These are phyloP conservation scores for Anguilla obscura DNA, from an alignment of 2,797 vertebrate genomes.

Conservation along the genomic window DNA sequence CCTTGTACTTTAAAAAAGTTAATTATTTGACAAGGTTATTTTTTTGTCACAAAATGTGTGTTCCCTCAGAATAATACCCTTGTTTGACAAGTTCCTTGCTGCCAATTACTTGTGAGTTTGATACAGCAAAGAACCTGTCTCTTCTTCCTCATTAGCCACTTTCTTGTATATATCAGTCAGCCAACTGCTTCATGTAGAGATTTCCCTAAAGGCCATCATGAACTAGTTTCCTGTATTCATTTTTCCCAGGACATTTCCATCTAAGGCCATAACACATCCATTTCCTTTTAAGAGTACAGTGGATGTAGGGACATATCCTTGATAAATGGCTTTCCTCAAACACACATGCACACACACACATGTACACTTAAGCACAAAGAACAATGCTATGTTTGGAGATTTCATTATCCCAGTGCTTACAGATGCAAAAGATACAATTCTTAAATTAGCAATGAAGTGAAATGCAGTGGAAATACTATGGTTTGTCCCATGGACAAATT, in stretches of 20 bases:
- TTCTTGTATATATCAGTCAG: neutral
- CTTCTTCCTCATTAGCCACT: neutral
- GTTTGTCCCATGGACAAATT: neutral
- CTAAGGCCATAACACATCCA: neutral
- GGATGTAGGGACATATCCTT: neutral
- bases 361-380: neutral
- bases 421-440: too few species aligned
- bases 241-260: neutral
- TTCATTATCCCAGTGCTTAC: neutral
- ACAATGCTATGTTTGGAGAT: neutral
- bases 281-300: neutral
- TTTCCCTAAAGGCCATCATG: neutral
- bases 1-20: neutral
- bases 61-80: neutral
- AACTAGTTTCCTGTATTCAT: neutral
- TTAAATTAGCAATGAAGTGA: neutral
- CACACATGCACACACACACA: neutral
- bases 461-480: neutral
- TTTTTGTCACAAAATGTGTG: neutral
- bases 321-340: neutral
- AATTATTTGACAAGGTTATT: neutral
- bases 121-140: neutral
- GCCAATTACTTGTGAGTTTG: neutral
- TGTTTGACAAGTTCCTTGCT: neutral
- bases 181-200: neutral